Base-by-base conservation (phyloP, 2,888 invertebrate species). In the Micoletzkya japonica region DNA sequence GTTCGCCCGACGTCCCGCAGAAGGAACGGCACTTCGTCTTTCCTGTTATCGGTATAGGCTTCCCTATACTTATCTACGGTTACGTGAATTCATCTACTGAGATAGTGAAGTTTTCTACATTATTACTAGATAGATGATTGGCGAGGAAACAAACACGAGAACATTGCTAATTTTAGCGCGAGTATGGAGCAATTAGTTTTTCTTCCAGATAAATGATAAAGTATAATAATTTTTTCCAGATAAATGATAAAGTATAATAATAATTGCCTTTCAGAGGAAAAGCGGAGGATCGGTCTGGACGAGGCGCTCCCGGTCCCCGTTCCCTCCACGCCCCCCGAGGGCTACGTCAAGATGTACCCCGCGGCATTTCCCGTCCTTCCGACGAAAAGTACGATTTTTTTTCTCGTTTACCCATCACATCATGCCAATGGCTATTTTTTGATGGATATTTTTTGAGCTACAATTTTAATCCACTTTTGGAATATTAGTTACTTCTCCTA, bases 331-430 rank as follows among this genome's bases (percentile, higher is more conserved):
- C 4, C 1, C 17, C 36, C 3, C 32, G 64, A 66, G 28, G 64
- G 64, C 26, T 66, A 66, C 28, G 64, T 66, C 14, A 66, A 66
- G 64, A 66, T 66, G 64, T 66, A 66, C 37, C 64, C 64, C n/a
- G n/a, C n/a, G n/a, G n/a, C n/a, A n/a, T n/a, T n/a, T n/a, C n/a
- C n/a, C n/a, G n/a, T n/a, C n/a, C n/a, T n/a, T n/a, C n/a, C n/a
- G n/a, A n/a, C n/a, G n/a, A n/a, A n/a, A n/a, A n/a, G n/a, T n/a
- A n/a, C n/a, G n/a, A n/a, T n/a, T n/a, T n/a, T n/a, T n/a, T n/a
- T n/a, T n/a, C n/a, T n/a, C n/a, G n/a, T n/a, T n/a, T n/a, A n/a
- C n/a, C n/a, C n/a, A n/a, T n/a, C n/a, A n/a, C n/a, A n/a, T n/a
- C n/a, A n/a, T n/a, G n/a, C n/a, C n/a, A n/a, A n/a, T n/a, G n/a